Evolutionary conservation across 2,888 invertebrate genomes (phyloP), one percentile per base, ranked within the genome.

Genomic region (Hesperia comma): DNA sequence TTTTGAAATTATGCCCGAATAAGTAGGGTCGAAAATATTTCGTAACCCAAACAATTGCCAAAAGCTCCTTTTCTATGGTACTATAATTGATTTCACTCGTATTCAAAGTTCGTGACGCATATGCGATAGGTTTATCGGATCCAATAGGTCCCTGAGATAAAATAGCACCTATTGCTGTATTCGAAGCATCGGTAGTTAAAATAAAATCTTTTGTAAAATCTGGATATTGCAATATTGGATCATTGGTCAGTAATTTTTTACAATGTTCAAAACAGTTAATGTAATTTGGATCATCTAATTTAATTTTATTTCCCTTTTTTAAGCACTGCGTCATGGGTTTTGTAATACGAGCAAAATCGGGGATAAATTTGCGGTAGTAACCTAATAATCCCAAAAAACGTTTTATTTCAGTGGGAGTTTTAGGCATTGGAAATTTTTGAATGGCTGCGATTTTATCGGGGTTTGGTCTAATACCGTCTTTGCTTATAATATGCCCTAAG

Each of bases 41-140:
- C 26, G 26, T 26, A 26, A 5, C 26, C 26, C 26, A 26, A 4
- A 26, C 26, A 26, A 26, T 26, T 26, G 26, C 26, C 26, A 26
- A 26, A 26, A 26, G 26, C 26, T 61, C 6, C n/a, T 41, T 41
- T 10, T 41, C n/a, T 41, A 41, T 41, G 5, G n/a, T 41, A 14
- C n/a, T 41, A n/a, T 41, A 41, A n/a, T 41, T 41, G 6, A 2
- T 41, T 41, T 12, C n/a, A 4, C 41, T n/a, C 26, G 26, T 26
- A 26, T 26, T 26, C 26, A 26, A 26, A 26, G 26, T 26, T 26
- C 26, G 26, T 26, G 26, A 26, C 26, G 26, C 26, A n/a, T 74
- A 77, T 3, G 74, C 72, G 5, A 77, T 62, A 12, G 74, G 68
- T 63, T 69, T 66, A 61, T 70, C 63, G 10, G 56, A 49, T 15